Evolutionary conservation across 2,113 vertebrate genomes (phyloP), one percentile per base, ranked within the genome.

Genomic region (Acanthochromis polyacanthus): DNA sequence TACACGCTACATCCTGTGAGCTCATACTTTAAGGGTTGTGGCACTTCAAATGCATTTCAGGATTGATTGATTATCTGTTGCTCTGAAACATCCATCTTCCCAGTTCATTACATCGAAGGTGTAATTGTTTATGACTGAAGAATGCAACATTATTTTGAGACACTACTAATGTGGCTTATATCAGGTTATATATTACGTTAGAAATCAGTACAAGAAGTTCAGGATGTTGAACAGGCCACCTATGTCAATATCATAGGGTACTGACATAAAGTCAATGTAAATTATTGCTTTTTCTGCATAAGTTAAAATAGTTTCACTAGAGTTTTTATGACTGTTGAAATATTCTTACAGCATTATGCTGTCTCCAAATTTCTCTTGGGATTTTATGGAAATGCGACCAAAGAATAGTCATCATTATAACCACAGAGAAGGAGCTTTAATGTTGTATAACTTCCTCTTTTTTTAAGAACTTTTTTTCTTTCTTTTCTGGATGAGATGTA

Each of bases 341-440:
- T 66, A 71, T 17, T 55, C 14, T 36, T 67, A 7, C 25, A 59
- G 11, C 57, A 43, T 81, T 19, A 53, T 30, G 43, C 4, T 1
- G 65, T 52, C 43, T 28, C 15, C 38, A 52, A 67, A 43, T 60
- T 8, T 56, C 38, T 19, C 5, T 23, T 14, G 43, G 5, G 12
- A 15, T 25, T 51, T 67, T 48, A 17, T 53, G 11, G 50, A 53
- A 45, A 16, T 57, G 10, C 25, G 20, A 51, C 28, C 9, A 45
- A 71, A 55, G 11, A n/a, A 17, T 6, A 48, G 19, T 71, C 9
- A 25, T 46, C 25, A 20, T 28, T 56, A 36, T 46, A 46, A 40
- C 17, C 7, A 56, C 19, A 60, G 11, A 75, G 43, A 30, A 50
- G 17, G 20, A 32, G 16, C 48, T 15, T 10, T 46, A 32, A 36